Evolutionary conservation across 1,140 invertebrate genomes (phyloP), one percentile per base, ranked within the genome.

Genomic region (Nylanderia fulva): DNA sequence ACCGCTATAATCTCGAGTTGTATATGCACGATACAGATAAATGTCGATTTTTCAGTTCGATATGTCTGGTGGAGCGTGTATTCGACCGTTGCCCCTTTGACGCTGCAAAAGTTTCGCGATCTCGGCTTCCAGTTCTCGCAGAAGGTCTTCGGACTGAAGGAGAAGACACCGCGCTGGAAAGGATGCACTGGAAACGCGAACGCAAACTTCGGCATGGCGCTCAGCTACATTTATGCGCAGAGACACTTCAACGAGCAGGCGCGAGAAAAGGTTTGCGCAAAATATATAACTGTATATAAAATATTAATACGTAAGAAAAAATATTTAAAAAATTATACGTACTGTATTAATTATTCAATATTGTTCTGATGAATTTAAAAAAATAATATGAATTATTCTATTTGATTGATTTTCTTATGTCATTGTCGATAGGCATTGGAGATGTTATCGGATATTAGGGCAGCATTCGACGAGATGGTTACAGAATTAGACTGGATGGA

Each of bases 401-500:
- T 1, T 21, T n/a, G 27, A 69, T 21, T 45, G 24, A 63, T 48
- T n/a, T n/a, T 48, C 45, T 5, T 48, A 48, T 48, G 45, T 15
- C 4, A 48, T 52, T 27, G n/a, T 33, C n/a, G 4, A 21, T 85
- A 96, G 96, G 97, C 97, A 0, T 93, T 97, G 74, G 96, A 97
- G 91, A 97, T 98, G 97, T 96, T 98, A 42, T 92, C 96, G 63
- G 97, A 98, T 89, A 96, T 98, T 1, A 95, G 96, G 69, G 92
- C 95, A 3, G 96, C 97, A 2, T 98, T 98, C 92, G 95, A 97
- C 52, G 96, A 96, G 48, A 96, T 97, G 69, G 95, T 98, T 0
- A 90, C 95, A 0, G 95, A 96, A 85, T 94, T 97, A 13, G 95
- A 96, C 15, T 98, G 98, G 98, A 98, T 98, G 97, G 97, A 98